Percentiles rank a stretch among this genome's conserved stretches.
Conservation (phyloP, 1,140 invertebrate species). For the Eumaeus atala region DNA sequence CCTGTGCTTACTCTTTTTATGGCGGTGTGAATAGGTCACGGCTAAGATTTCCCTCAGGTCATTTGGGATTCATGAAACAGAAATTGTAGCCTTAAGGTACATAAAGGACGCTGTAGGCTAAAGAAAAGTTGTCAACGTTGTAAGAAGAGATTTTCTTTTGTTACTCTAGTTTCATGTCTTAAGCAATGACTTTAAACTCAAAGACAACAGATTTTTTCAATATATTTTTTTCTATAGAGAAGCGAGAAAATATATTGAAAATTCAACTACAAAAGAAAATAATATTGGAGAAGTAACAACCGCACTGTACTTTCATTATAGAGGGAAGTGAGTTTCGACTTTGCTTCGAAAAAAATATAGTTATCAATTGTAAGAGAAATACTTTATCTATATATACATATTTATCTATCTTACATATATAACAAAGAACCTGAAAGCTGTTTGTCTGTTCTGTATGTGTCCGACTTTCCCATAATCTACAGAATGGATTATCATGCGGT, state of each 20-base stretch:
- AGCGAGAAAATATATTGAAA: no score
- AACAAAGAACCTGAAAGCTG: no score
- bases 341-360: no score
- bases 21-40: constrained; percentile 69
- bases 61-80: constrained; percentile 74
- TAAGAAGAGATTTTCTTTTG: constrained; percentile 47
- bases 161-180: constrained; percentile 36
- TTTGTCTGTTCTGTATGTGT: no score
- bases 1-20: constrained; percentile 34
- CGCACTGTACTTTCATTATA: no score
- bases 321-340: no score
- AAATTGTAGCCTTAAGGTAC: constrained; percentile 67
- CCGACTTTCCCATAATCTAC: no score
- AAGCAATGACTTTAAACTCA: constrained; percentile 46
- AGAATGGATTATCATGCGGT: no score
- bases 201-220: constrained; percentile 33
- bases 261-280: not conserved
- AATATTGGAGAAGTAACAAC: not conserved
- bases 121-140: constrained; percentile 53
- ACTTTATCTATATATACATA: no score
- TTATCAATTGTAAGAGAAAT: no score
- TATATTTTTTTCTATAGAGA: constrained; percentile 13
- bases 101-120: constrained; percentile 67
- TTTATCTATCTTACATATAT: no score
- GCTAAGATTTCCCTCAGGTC: constrained; percentile 75